A percentile compares a stretch with the other conserved stretches of the same genome.
These are phyloP conservation scores for Embidobia sp. DNA, from an alignment of 2,888 invertebrate genomes.

Conservation along the genomic window DNA sequence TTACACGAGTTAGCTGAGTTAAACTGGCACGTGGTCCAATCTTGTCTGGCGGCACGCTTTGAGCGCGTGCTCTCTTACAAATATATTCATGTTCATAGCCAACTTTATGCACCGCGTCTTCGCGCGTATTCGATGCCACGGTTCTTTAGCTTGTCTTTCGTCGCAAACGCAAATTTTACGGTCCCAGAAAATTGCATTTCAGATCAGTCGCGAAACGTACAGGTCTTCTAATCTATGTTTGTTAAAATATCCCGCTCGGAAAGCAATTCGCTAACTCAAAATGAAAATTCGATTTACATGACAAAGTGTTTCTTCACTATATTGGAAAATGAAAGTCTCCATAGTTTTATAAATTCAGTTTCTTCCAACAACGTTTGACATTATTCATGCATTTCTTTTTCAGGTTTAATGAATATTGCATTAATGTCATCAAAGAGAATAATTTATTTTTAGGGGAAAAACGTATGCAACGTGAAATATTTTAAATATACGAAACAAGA, in stretches of 20 bases:
- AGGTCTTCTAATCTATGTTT: conserved; percentile 3
- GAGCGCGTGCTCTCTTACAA: conserved; percentile 55
- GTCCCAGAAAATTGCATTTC: conserved; percentile 33
- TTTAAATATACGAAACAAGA: too few relatives aligned
- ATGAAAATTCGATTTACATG: neutral
- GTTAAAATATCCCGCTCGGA: neutral
- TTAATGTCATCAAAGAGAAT: too few relatives aligned
- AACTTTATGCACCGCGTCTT: conserved; percentile 46
- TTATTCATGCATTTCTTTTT: too few relatives aligned
- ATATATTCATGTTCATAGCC: conserved; percentile 53
- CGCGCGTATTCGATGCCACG: conserved; percentile 25
- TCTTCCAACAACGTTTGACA: too few relatives aligned
- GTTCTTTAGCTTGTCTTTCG: conserved; percentile 25
- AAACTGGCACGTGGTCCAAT: conserved; percentile 60
- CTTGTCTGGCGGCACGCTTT: conserved; percentile 59
- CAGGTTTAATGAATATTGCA: too few relatives aligned
- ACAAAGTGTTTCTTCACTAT: neutral
- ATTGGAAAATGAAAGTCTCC: too few relatives aligned
- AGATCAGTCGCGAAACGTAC: neutral
- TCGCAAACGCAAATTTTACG: conserved; percentile 16
- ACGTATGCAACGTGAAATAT: too few relatives aligned
- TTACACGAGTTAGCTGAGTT: conserved; percentile 50
- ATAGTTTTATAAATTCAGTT: too few relatives aligned
- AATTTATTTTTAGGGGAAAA: too few relatives aligned
- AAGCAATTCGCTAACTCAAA: neutral